Evolutionary conservation across 2,113 vertebrate species (phyloP).

Genomic region (Anarhynchus alexandrinus): DNA sequence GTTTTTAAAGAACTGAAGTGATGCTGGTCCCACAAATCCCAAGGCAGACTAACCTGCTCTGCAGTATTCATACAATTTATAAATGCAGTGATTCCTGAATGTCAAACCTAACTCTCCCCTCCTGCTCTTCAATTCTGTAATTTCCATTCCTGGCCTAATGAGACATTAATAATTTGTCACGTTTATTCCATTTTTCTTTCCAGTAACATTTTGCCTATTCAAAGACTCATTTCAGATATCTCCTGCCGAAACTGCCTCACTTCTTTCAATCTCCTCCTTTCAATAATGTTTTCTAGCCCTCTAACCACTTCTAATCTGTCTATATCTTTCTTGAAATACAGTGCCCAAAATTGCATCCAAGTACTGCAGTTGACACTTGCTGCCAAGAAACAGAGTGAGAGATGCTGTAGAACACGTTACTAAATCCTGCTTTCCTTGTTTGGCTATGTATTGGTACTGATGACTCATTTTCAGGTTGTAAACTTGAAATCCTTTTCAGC

Average conservation of each 20-base stretch:
- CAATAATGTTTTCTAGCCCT: background rate
- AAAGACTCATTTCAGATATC: background rate
- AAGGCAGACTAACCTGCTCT: background rate
- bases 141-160: constrained; percentile 7
- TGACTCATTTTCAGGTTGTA: background rate
- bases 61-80: background rate
- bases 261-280: background rate
- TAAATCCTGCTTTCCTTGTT: background rate
- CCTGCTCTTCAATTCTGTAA: background rate
- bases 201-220: constrained; percentile 10
- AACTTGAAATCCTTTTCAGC: background rate
- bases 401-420: background rate
- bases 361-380: background rate
- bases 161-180: background rate
- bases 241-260: background rate
- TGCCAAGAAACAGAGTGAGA: background rate
- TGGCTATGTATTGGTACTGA: background rate
- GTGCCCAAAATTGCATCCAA: background rate
- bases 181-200: background rate
- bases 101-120: background rate
- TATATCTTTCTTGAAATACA: background rate
- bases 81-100: background rate
- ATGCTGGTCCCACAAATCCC: background rate
- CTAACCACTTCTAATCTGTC: background rate
- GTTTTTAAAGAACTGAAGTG: background rate